Base-by-base conservation (phyloP, 2,113 vertebrate genomes). In the Nyctereutes procyonoides region DNA sequence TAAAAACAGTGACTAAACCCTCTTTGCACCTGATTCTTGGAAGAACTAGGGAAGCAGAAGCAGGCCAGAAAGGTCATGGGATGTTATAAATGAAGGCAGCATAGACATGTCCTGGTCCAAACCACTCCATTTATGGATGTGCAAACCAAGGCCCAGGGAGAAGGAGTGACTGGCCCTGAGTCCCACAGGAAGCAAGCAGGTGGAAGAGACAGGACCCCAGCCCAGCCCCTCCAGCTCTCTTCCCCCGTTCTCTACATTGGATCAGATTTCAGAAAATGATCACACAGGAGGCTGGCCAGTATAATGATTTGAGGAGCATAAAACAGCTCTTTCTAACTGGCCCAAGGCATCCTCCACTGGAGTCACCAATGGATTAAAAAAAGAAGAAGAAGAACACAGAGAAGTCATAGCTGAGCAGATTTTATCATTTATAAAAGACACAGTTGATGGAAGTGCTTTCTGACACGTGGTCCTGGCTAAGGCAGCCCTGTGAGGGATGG, bases 21-120 rank as follows among this genome's bases (percentile, higher is more conserved):
- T 82, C 60, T 89, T 89, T 92, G 51, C 65, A 83, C 53, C 56
- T 69, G 55, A 86, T 92, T 92, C 84, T 92, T 73, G 30, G 65
- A 56, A 92, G 76, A 89, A 55, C 56, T 7, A 9, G 82, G 12
- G 28, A 88, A 63, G 82, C 60, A 82, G 85, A 63, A 90, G 56
- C 51, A 88, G 43, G 10, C 65, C 32, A 26, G 32, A 63, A 67
- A 77, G 53, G 48, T 58, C 79, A 74, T 15, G 76, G 53, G 71
- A 86, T 65, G 28, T 77, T 94, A 30, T 43, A 95, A 94, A 89
- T 13, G 20, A 69, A 89, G 11, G 48, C 1, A 89, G 3, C 19
- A 62, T 5, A 76, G 82, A 84, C 16, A 48, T 81, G 85, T 88
- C 26, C 81, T 84, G 80, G 24, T 90, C 71, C 48, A 86, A 88